These are phyloP conservation scores for Anadara kagoshimensis DNA, from an alignment of 1,140 invertebrate genomes.

Conservation along the genomic window DNA sequence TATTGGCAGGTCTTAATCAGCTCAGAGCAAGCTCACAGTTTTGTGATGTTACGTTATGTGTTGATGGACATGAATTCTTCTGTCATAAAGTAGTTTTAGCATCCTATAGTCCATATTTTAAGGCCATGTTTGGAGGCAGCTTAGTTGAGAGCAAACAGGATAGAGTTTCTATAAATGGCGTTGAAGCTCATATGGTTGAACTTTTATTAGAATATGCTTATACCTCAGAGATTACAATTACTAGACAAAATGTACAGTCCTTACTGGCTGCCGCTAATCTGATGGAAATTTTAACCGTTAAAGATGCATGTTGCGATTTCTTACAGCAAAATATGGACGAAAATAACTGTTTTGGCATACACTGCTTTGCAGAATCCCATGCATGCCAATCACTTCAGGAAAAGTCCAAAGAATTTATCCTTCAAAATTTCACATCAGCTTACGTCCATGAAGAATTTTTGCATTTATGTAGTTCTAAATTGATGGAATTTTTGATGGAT, in stretches of 20 bases:
- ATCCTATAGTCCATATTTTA: constrained; percentile 75
- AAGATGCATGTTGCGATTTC: constrained; percentile 77
- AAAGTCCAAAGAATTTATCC: constrained; percentile 73
- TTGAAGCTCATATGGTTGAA: constrained; percentile 74
- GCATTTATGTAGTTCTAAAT: constrained; percentile 72
- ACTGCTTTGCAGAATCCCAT: constrained; percentile 78
- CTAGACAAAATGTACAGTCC: constrained; percentile 76
- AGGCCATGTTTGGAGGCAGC: constrained; percentile 75
- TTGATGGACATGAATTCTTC: constrained; percentile 72
- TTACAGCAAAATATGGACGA: constrained; percentile 78
- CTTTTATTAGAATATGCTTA: constrained; percentile 77
- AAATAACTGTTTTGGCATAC: constrained; percentile 77
- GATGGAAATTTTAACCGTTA: constrained; percentile 76
- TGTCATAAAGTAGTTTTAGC: constrained; percentile 75
- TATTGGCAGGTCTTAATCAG: constrained; percentile 76
- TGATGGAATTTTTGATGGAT: constrained; percentile 74
- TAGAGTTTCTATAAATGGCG: constrained; percentile 75
- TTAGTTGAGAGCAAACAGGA: constrained; percentile 74
- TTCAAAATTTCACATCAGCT: constrained; percentile 61
- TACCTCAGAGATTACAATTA: constrained; percentile 76
- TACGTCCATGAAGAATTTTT: constrained; percentile 76
- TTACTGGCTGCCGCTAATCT: constrained; percentile 78
- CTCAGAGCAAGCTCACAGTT: constrained; percentile 70
- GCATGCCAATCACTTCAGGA: constrained; percentile 75
- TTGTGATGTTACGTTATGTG: constrained; percentile 75